Evolutionary conservation across 2,797 vertebrate species (phyloP), one percentile per base, ranked within the genome.

Genomic region (Urosaurus nigricauda): DNA sequence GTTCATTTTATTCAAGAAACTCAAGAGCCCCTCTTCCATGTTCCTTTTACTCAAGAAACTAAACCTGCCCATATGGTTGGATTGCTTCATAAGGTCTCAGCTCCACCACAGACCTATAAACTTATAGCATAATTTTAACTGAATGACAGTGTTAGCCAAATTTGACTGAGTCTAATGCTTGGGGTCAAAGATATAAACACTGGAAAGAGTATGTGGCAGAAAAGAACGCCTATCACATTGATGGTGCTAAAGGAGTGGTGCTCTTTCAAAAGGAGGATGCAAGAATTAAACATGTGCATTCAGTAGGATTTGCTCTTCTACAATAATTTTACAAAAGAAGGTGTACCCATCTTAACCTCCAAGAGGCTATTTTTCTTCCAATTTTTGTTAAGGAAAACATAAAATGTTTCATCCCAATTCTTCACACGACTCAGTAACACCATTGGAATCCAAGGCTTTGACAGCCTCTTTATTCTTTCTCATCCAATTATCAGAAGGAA

Each of bases 381-480:
- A 35, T 13, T 32, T 43, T 51, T 63, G 5, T 43, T 8, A 26
- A 53, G 75, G 68, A n/a, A 56, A 37, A 35, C n/a, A 16, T 24
- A 40, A 60, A 87, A 70, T 29, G 26, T 47, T 56, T 95, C 93
- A 95, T 86, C 91, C 94, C 92, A 94, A 90, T 92, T 91, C 94
- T 94, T 85, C 93, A 95, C 94, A 91, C 93, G 89, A 95, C 83
- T 93, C 94, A 95, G 90, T 87, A 93, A 92, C 92, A 90, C 65
- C 83, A 86, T 89, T 90, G 91, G 92, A 92, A 93, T 90, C 85
- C 14, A 92, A 92, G 93, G 80, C 56, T 81, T n/a, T 73, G 70
- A 71, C 26, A 58, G 90, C 51, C 83, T 73, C 80, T 87, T 86
- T 86, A 75, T 58, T 87, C 90, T 1, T 0, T 73, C 37, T 91